Base-by-base conservation (phyloP, 2,797 vertebrate genomes). In the Aplochiton taeniatus region DNA sequence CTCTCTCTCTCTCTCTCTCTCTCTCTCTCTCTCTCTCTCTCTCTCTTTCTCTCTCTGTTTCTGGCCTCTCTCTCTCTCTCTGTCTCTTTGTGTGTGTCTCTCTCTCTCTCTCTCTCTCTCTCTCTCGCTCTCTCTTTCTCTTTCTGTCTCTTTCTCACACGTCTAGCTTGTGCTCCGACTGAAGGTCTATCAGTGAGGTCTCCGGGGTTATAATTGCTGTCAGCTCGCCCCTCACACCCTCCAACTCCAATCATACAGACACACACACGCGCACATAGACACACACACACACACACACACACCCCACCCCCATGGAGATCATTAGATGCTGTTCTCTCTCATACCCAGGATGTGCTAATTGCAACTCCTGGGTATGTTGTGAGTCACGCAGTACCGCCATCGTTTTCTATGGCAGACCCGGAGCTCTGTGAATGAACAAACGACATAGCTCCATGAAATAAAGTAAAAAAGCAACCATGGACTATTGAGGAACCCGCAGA, bases 141-240 rank as follows among this genome's bases (percentile, higher is more conserved):
- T 31, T 2, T 31, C 31, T 31, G 3, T 31, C 31, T 31, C 31
- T 2, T 31, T 31, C 31, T 31, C 31, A 31, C 31, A 31, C 31
- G 3, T 31, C 31, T 31, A 6, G 31, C 31, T 31, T 31, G 31
- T 31, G 31, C 31, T 6, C 6, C 31, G 31, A 31, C 6, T 65
- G 74, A 82, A 83, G 79, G 80, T 85, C 72, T 73, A 76, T 18
- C 76, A 81, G 66, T 69, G 55, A 65, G 69, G 69, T 81, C 77
- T 77, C 77, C 42, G 56, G 81, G 77, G 78, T 83, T 86, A 65
- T 89, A 87, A 90, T 89, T 89, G 78, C 87, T 88, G 81, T 87
- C 84, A 88, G 81, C 85, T 72, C 14, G 74, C 54, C 68, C 73
- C 79, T 31, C 80, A 78, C 81, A 82, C 78, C 72, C 76, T 47